Percentiles rank a stretch among this genome's conserved stretches.
These are phyloP conservation scores for Tenodera sinensis DNA, from an alignment of 2,888 invertebrate genomes.

Conservation along the genomic window DNA sequence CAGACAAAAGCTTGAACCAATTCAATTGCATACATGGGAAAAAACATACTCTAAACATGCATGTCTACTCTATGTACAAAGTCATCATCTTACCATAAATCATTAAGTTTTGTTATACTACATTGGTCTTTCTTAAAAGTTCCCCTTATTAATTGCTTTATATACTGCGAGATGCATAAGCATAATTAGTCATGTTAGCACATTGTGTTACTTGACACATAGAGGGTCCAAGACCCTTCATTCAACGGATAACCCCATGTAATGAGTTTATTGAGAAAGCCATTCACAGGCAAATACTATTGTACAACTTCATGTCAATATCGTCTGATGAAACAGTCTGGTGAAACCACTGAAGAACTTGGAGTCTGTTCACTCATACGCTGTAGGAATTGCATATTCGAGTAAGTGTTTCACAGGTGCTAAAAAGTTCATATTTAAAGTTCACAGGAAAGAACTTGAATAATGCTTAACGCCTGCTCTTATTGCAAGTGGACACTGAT, in stretches of 20 bases:
- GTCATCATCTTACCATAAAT: background rate
- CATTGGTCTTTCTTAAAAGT: background rate
- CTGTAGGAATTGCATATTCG: no score
- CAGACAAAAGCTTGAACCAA: background rate
- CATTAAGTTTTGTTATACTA: background rate
- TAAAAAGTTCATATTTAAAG: no score
- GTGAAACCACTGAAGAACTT: no score
- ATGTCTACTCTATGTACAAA: background rate
- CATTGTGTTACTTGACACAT: background rate
- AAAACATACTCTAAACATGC: background rate
- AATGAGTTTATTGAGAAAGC: background rate
- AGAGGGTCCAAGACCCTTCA: background rate
- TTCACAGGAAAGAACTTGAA: no score
- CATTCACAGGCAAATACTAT: background rate
- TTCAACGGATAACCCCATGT: background rate
- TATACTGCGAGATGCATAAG: background rate
- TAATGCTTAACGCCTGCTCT: no score
- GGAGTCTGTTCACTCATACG: no score
- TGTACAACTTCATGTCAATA: background rate
- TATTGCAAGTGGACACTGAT: no score
- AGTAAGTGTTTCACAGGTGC: no score
- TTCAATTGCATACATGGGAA: background rate
- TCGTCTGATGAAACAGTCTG: background rate
- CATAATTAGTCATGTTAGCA: background rate
- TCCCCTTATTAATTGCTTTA: background rate